These are phyloP conservation scores for Busseola fusca DNA, from an alignment of 2,888 invertebrate genomes.

Conservation along the genomic window DNA sequence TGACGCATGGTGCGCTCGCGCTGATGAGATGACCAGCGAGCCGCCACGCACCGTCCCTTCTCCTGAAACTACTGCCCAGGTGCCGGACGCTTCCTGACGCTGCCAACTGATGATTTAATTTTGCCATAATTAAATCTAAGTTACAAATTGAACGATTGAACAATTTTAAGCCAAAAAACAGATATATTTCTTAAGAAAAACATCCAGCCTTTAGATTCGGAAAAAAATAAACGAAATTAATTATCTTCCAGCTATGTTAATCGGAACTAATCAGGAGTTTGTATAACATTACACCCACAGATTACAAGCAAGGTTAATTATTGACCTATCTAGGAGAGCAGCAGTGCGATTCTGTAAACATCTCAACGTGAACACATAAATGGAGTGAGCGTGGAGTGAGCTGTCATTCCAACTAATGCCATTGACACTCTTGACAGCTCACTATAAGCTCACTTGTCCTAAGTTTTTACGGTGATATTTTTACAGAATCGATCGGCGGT, in stretches of 20 bases:
- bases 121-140: conserved; percentile 7
- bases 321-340: too few relatives aligned
- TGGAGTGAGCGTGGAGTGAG: too few relatives aligned
- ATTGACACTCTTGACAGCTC: too few relatives aligned
- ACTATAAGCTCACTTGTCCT: too few relatives aligned
- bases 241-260: neutral
- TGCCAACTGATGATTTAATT: conserved; percentile 79
- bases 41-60: conserved; percentile 81
- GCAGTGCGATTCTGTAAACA: too few relatives aligned
- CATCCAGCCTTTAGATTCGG: too few relatives aligned
- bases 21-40: conserved; percentile 87
- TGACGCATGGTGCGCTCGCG: conserved; percentile 90
- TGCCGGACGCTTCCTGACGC: conserved; percentile 81
- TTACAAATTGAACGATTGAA: neutral
- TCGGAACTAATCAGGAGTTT: neutral
- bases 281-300: neutral
- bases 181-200: neutral
- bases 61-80: conserved; percentile 76
- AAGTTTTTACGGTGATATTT: too few relatives aligned
- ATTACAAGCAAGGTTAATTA: too few relatives aligned
- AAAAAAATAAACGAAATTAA: too few relatives aligned
- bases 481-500: too few relatives aligned
- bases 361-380: too few relatives aligned
- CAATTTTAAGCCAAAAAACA: neutral
- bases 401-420: too few relatives aligned